Base-by-base conservation (phyloP, 1,140 invertebrate species). In the Saxidomus purpurata region DNA sequence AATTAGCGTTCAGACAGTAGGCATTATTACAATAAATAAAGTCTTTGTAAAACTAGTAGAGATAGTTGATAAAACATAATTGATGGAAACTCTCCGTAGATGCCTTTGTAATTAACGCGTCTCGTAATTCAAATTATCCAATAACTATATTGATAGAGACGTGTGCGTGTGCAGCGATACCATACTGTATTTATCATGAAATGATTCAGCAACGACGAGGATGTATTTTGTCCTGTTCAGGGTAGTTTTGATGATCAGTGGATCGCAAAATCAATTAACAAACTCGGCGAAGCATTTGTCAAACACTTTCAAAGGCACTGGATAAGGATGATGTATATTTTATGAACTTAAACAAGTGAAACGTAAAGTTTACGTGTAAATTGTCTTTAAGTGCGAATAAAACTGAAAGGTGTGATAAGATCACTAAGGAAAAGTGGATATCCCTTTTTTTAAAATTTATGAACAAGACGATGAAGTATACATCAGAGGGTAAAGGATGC, bases 121-220 rank as follows among this genome's bases (percentile, higher is more conserved):
- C 67, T 71, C 67, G 34, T 71, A 71, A 71, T 71, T 71, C 34
- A 71, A 36, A 19, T 71, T 71, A 71, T 71, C 67, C 67, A 71
- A 71, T 71, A 71, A 71, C 67, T 71, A 40, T 71, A 71, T 36
- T 71, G 67, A 71, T 71, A 38, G 34, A 71, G 34, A 71, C 31
- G 17, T 28, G 11, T 17, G n/a, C 22, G 43, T 67, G 8, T 28
- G 61, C 28, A 31, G 25, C 28, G n/a, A 67, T 28, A 67, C 25
- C 8, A 17, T 25, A 11, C 11, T 31, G 61, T 31, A 15, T 59
- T 59, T 59, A 59, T 59, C 55, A 25, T 67, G 61, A 31, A 28
- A 31, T 67, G 28, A 67, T 67, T 67, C 61, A 67, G n/a, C 61
- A 38, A 6, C 22, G 34, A 71, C 67, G 19, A 71, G 67, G 67